Conservation (phyloP, 2,888 invertebrate species). For the Aspidiotus rigidus region DNA sequence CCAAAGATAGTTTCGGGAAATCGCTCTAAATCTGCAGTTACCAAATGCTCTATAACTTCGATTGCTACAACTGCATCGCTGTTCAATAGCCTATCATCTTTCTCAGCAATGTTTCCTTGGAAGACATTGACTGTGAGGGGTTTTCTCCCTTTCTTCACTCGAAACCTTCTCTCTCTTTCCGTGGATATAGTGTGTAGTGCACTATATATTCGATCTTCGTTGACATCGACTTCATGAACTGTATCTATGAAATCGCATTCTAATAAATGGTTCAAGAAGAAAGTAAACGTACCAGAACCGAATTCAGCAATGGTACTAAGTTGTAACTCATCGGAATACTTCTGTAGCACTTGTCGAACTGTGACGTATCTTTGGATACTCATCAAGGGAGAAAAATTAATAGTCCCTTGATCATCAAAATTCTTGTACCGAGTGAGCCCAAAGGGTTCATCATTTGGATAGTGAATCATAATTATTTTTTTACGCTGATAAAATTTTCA, state of each 20-base stretch:
- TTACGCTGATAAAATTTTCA: too few species aligned
- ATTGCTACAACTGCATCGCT: slow-evolving; percentile 73
- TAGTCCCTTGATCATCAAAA: not conserved
- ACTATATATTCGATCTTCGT: not conserved
- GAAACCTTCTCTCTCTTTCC: not conserved
- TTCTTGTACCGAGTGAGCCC: too few species aligned
- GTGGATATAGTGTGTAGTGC: not conserved
- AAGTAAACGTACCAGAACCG: slow-evolving; percentile 8
- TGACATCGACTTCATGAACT: slow-evolving; percentile 18
- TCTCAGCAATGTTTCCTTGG: slow-evolving; percentile 65
- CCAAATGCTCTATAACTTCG: slow-evolving; percentile 87
- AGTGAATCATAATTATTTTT: too few species aligned
- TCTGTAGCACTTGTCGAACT: slow-evolving; percentile 12
- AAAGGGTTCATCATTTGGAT: too few species aligned
- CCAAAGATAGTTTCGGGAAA: slow-evolving; percentile 73
- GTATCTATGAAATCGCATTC: not conserved
- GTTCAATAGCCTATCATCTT: slow-evolving; percentile 56
- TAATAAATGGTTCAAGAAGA: slow-evolving; percentile 5
- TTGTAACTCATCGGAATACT: not conserved
- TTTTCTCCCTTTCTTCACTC: not conserved
- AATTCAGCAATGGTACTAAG: slow-evolving; percentile 17
- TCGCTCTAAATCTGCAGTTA: slow-evolving; percentile 60
- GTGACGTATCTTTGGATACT: slow-evolving; percentile 23
- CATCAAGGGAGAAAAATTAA: slow-evolving; percentile 14
- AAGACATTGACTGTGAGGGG: slow-evolving; percentile 56